Percentiles rank a stretch among this genome's conserved stretches.
Conservation (phyloP, 2,888 invertebrate genomes). For the Cephus runcator region DNA sequence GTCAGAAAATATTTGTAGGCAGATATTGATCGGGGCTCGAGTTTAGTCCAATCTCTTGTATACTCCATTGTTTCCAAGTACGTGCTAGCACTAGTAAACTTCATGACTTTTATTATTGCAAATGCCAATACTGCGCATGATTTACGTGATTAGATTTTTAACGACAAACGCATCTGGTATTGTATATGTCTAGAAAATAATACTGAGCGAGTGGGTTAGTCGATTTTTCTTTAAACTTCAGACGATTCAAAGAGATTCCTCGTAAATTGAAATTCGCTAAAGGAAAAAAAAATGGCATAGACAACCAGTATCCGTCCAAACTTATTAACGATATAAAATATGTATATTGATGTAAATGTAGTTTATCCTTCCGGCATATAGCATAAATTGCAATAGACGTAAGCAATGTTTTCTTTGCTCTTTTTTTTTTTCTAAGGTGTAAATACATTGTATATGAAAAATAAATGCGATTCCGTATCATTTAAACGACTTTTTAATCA, state of each 20-base stretch:
- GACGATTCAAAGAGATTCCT: not conserved
- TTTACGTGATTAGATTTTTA: not conserved
- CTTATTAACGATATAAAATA: not conserved
- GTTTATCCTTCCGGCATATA: not conserved
- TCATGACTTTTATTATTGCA: not conserved
- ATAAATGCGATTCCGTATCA: not conserved
- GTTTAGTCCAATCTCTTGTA: not conserved
- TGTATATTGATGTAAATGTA: not conserved
- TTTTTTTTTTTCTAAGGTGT: constrained; percentile 15
- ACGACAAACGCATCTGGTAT: not conserved
- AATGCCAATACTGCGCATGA: not conserved
- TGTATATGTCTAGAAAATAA: not conserved
- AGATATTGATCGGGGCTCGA: not conserved
- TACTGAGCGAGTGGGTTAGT: not conserved
- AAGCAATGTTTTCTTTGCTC: constrained; percentile 9
- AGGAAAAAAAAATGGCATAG: not conserved
- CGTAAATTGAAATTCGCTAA: not conserved
- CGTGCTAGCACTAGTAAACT: not conserved
- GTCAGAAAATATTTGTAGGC: not conserved
- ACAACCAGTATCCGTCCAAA: not conserved
- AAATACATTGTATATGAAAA: constrained; percentile 29
- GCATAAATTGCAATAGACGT: not conserved
- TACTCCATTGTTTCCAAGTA: not conserved
- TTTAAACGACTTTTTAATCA: not conserved
- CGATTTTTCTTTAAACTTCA: not conserved